Conservation (phyloP, 2,797 vertebrate species). For the Tiaroga cobitis region DNA sequence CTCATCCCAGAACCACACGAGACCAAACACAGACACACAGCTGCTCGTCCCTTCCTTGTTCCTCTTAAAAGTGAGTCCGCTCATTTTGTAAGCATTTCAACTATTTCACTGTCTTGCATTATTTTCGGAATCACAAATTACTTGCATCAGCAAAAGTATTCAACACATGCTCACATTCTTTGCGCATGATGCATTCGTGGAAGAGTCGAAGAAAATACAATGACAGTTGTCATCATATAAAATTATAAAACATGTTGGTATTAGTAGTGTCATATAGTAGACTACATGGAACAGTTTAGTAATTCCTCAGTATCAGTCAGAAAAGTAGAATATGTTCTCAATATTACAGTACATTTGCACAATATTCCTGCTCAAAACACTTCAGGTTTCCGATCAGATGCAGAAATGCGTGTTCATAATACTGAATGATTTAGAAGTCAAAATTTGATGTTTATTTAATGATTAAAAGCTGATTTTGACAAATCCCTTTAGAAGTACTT, state of each 20-base stretch:
- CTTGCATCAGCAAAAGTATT: not conserved
- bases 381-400: conserved; percentile 66
- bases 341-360: not conserved
- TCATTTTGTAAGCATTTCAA: conserved; percentile 10
- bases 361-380: conserved; percentile 48
- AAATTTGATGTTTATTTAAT: conserved; percentile 71
- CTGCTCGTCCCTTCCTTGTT: conserved; percentile 14
- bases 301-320: not conserved
- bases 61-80: not conserved
- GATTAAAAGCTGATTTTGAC: conserved; percentile 68
- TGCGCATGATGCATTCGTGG: not conserved
- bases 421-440: conserved; percentile 64
- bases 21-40: conserved; percentile 6
- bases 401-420: conserved; percentile 62
- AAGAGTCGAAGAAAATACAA: not conserved
- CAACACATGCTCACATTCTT: not conserved
- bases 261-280: not conserved
- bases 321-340: not conserved
- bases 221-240: not conserved
- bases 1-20: conserved; percentile 15
- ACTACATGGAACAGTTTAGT: not conserved
- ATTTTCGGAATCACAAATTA: not conserved
- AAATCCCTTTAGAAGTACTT: conserved; percentile 69
- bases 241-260: not conserved
- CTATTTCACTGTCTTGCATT: not conserved